Evolutionary conservation across 2,113 vertebrate species (phyloP), one percentile per base, ranked within the genome.

Genomic region (Podarcis raffonei): DNA sequence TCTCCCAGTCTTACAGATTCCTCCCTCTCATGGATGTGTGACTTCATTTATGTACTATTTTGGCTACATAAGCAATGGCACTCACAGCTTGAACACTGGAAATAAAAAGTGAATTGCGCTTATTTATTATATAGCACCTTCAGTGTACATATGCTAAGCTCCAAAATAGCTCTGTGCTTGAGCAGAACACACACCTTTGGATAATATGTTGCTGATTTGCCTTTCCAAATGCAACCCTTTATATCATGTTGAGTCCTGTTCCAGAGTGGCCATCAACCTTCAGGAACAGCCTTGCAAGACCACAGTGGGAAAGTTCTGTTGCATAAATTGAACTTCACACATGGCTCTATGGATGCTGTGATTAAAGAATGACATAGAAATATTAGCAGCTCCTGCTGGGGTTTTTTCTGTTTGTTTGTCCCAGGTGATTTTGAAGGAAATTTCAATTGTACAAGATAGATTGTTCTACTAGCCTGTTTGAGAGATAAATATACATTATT

Each of bases 361-460:
- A 27, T 68, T 79, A 48, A 48, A 48, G 42, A 48, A 48, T 48
- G 42, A 48, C 42, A 48, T 48, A 48, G 42, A 48, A 48, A 48
- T 48, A 48, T 48, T 48, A 48, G 42, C 42, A 48, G 42, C 42
- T 48, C 8, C 42, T 48, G 1, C 42, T 48, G 42, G 42, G 42
- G 8, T 48, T 48, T 48, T 42, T 48, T 48, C 42, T 48, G 42
- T 48, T 48, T 48, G 42, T 48, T 48, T 48, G 42, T 48, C 42
- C 42, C 42, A 48, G n/a, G 11, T 85, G 16, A 48, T 48, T 65
- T 87, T 66, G 75, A 92, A 91, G 35, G 48, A 87, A 74, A 8
- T 48, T 79, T 0, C 30, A 2, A 39, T 90, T 88, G 32, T 48
- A 39, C 72, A 30, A 88, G 62, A 71, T 5, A 39, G 0, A 27